Base-by-base conservation (phyloP, 2,113 vertebrate genomes). In the Antennarius striatus region DNA sequence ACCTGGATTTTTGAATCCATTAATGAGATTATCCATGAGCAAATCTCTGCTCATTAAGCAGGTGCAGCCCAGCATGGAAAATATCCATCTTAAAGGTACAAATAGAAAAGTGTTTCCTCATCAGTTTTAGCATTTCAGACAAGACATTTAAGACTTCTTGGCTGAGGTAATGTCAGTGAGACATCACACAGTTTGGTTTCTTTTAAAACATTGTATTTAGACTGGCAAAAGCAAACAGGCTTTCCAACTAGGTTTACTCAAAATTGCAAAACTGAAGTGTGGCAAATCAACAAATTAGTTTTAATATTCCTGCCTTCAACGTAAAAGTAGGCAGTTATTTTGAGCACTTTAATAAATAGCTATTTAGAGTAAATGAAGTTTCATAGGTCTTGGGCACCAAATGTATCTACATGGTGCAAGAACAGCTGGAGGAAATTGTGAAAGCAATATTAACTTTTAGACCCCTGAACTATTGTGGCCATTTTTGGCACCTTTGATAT, bases 11-110 rank as follows among this genome's bases (percentile, higher is more conserved):
- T 43, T 73, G 4, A 73, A 82, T 65, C 79, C 67, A 55, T 74
- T 83, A 81, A 82, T 86, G 56, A 72, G 66, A 80, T 77, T 79
- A 89, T 80, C 51, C 61, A 5, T 54, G 45, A 75, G 59, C 40
- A 73, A 75, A 54, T 80, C 67, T 17, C 8, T 71, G 56, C 14
- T 10, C 29, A 58, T 57, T 56, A 75, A 56, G 5, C 50, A 69
- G 69, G 49, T 59, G 69, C 49, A 57, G 29, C 42, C 39, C 45
- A 17, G 32, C 15, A 40, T 29, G 47, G 28, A 68, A 67, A 49
- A 66, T 22, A 57, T 30, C 17, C 12, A 61, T 29, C 4, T 50
- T 75, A 45, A 43, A 43, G 52, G 15, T 52, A 17, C 10, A 63
- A 11, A 49, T 29, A 51, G 45, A n/a, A 40, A 63, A 62, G 36